phyloP scores from a whole-genome alignment of 2,797 vertebrate species.

The Gallinago solitaria region DNA sequence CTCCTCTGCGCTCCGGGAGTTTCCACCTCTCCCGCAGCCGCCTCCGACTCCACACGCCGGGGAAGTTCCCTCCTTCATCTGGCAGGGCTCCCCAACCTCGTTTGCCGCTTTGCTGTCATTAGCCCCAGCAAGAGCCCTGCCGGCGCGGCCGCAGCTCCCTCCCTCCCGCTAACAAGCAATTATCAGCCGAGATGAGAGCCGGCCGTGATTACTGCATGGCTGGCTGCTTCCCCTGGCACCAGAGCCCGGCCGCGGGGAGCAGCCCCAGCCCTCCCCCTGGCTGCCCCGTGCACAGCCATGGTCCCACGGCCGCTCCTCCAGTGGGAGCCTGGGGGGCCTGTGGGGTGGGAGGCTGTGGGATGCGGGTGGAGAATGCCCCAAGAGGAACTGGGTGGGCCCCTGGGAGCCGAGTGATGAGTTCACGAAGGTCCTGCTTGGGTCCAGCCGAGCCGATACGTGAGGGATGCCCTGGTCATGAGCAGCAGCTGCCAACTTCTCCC shows the following conservation, averaged over 20 bases:
- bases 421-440: rapidly evolving
- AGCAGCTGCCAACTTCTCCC: background rate
- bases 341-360: background rate
- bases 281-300: rapidly evolving
- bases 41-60: rapidly evolving
- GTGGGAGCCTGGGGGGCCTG: rapidly evolving
- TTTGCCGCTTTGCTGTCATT: background rate
- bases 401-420: rapidly evolving
- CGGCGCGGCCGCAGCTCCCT: rapidly evolving
- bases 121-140: background rate
- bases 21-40: background rate
- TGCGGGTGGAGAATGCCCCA: rapidly evolving
- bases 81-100: background rate
- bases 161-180: background rate
- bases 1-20: background rate
- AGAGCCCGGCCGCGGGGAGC: rapidly evolving
- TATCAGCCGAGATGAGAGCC: background rate
- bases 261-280: background rate
- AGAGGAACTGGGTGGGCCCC: rapidly evolving
- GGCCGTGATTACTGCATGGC: background rate
- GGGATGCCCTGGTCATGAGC: no score
- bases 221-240: background rate
- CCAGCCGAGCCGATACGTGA: rapidly evolving
- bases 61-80: background rate
- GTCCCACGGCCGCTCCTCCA: rapidly evolving